Evolutionary conservation across 2,797 vertebrate genomes (phyloP), one percentile per base, ranked within the genome.

Genomic region (Hipposideros larvatus): DNA sequence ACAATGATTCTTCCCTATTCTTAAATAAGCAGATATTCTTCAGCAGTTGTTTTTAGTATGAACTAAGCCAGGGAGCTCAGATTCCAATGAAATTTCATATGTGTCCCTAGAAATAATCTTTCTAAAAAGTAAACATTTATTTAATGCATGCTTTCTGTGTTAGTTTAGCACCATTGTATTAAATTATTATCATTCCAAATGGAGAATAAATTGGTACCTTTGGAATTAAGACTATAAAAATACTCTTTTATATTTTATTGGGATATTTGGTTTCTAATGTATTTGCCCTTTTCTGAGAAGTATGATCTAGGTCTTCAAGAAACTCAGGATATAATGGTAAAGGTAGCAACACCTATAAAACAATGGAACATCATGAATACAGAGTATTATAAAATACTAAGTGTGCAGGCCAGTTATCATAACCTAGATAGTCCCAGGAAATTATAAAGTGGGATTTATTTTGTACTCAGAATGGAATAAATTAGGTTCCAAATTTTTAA

Each of bases 261-360:
- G 19, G 11, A 53, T 82, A 65, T 74, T 92, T 87, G 86, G 41
- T 88, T 87, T 90, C 8, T 59, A 26, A 65, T 89, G 5, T 83
- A 24, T 94, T 91, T 93, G 6, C 61, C 57, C 41, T 80, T 37
- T 93, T 91, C 59, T 91, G 92, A 48, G 21, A 83, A 85, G 10
- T 84, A 16, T 87, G 53, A 18, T 63, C 46, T 92, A 48, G 19
- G 2, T 90, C 11, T 74, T 90, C 26, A 26, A 65, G 46, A 79
- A 82, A 71, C 68, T 80, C 41, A 24, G 37, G 9, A 46, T 59
- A 7, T 65, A 22, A 91, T 83, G 84, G 8, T 87, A 78, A 71
- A 57, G 31, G 15, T 79, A 80, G 51, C 26, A 89, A 46, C 13
- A 61, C 34, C 26, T 73, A 6, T 15, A 48, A 71, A 91, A 91